A percentile compares a stretch with the other conserved stretches of the same genome.
Evolutionary conservation across 2,888 invertebrate species (phyloP).

Genomic region (Chloroclystis v-ata): DNA sequence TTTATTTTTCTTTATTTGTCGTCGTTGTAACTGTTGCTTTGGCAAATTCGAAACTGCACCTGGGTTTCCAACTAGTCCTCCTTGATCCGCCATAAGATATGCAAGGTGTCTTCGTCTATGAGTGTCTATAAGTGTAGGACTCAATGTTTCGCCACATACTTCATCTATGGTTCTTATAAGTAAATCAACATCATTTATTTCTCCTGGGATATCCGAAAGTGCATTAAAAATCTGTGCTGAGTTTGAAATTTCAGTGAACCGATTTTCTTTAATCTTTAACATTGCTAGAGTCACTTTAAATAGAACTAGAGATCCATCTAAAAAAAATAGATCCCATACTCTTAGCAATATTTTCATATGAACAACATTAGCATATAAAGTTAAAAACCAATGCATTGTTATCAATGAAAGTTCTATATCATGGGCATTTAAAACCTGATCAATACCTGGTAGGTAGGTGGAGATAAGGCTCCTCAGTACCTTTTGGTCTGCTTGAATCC

Average conservation of each 20-base stretch:
- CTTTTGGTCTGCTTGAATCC: slow-evolving; percentile 96
- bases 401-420: slow-evolving; percentile 97
- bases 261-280: slow-evolving; percentile 88
- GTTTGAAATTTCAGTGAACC: slow-evolving; percentile 91
- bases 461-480: slow-evolving; percentile 95
- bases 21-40: slow-evolving; percentile 91
- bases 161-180: slow-evolving; percentile 84
- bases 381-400: slow-evolving; percentile 98
- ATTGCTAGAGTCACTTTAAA: slow-evolving; percentile 97
- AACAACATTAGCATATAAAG: slow-evolving; percentile 96
- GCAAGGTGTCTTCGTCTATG: slow-evolving; percentile 95
- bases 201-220: slow-evolving; percentile 95
- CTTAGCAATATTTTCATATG: slow-evolving; percentile 95
- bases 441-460: slow-evolving; percentile 92
- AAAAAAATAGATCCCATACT: slow-evolving; percentile 98
- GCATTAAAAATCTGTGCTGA: slow-evolving; percentile 99
- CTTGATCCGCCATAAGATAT: slow-evolving; percentile 97
- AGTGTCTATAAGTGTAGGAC: slow-evolving; percentile 90
- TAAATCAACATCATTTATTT: slow-evolving; percentile 93
- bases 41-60: slow-evolving; percentile 93
- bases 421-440: slow-evolving; percentile 93
- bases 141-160: slow-evolving; percentile 88
- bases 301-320: slow-evolving; percentile 95
- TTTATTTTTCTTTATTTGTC: slow-evolving; percentile 93
- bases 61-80: slow-evolving; percentile 93